Base-by-base conservation (phyloP, 2,113 vertebrate genomes). In the Haemorhous mexicanus region DNA sequence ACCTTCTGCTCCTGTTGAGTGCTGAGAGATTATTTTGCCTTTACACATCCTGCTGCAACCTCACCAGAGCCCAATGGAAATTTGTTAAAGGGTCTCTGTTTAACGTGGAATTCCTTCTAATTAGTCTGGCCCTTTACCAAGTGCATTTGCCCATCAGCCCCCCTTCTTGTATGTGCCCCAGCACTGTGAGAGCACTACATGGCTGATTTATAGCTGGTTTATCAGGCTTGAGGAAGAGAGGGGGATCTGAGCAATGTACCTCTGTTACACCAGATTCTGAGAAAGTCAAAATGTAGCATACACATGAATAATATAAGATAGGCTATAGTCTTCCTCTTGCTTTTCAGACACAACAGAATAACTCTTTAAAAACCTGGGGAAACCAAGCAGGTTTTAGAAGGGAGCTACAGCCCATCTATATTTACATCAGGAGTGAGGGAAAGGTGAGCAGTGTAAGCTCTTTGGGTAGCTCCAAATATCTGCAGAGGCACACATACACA, bases 91-190 rank as follows among this genome's bases (percentile, higher is more conserved):
- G 5, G 7, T 87, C 44, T 69, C 39, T 87, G 32, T 92, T 94
- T 87, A 70, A 75, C 33, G 23, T 90, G 83, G 55, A 92, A 90
- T 58, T 81, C 64, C 47, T 73, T 83, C 83, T 84, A 50, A 43
- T 44, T 52, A 80, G 15, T 70, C 66, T 86, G 79, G 76, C 55
- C 41, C 74, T 73, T 46, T 73, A 47, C 37, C 16, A 28, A 9
- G 20, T 37, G 8, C 18, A 41, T 66, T 49, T 76, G 55, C 22
- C 66, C 53, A 44, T 61, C 58, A 88, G 33, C 76, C 5, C 18
- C 81, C 32, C 32, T 61, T 61, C 59, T 46, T 80, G 46, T 58
- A 27, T 43, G 11, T 53, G 67, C 22, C 41, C 26, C 28, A 85
- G 33, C 24, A 16, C 2, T 55, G 28, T 35, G 62, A 70, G 67